Percentiles rank a stretch among this genome's conserved stretches.
Conservation (phyloP, 2,113 vertebrate genomes). For the Clarias gariepinus region DNA sequence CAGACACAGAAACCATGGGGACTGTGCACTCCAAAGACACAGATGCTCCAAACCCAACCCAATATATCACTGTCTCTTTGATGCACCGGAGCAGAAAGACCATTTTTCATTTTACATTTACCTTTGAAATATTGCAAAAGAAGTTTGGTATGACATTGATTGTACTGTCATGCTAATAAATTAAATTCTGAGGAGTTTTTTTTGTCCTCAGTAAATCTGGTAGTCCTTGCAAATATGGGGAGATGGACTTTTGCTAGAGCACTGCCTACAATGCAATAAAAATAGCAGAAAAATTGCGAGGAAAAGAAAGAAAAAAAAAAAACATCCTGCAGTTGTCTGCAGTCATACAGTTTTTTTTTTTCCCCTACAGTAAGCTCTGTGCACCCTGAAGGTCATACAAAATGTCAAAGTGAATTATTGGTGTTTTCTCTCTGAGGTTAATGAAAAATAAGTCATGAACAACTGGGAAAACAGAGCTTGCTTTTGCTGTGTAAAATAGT, state of each 20-base stretch:
- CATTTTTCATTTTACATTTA: slow-evolving; percentile 57
- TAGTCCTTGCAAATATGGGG: slow-evolving; percentile 18
- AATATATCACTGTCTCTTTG: slow-evolving; percentile 57
- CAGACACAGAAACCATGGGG: slow-evolving; percentile 22
- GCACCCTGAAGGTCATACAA: slow-evolving; percentile 47
- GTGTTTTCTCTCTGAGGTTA: slow-evolving; percentile 52
- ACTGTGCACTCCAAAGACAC: slow-evolving; percentile 22
- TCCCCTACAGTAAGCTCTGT: slow-evolving; percentile 12
- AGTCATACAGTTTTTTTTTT: not conserved
- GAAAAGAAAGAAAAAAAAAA: not conserved
- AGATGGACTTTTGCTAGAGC: not conserved
- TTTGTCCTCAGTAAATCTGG: slow-evolving; percentile 28
- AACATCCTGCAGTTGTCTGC: not conserved
- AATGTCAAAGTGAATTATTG: slow-evolving; percentile 58
- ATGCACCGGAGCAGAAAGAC: slow-evolving; percentile 34
- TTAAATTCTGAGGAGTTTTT: slow-evolving; percentile 42
- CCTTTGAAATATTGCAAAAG: slow-evolving; percentile 52
- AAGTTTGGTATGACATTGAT: slow-evolving; percentile 49
- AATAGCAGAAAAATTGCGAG: not conserved
- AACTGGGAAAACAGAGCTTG: slow-evolving; percentile 35
- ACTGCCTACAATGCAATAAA: not conserved
- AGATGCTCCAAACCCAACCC: slow-evolving; percentile 28
- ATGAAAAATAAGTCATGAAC: slow-evolving; percentile 49
- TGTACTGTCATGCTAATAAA: slow-evolving; percentile 51
- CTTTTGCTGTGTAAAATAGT: slow-evolving; percentile 27